Evolutionary conservation across 1,140 invertebrate genomes (phyloP).

Genomic region (Chironomus tepperi): DNA sequence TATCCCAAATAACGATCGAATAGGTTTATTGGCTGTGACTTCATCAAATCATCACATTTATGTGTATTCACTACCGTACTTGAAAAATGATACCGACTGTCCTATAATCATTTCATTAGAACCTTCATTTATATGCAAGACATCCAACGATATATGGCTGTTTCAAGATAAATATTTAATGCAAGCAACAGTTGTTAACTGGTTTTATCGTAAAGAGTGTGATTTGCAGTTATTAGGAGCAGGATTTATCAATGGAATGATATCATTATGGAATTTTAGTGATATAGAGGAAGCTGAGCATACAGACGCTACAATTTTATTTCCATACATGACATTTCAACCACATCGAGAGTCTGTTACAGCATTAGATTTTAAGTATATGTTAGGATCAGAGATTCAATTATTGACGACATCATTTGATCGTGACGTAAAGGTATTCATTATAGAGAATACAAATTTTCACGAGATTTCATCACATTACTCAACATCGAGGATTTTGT

Average conservation of each 20-base stretch:
- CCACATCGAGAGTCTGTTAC: not conserved
- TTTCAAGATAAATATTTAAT: constrained; percentile 18
- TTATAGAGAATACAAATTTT: not conserved
- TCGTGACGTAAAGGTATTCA: not conserved
- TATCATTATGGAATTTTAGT: not conserved
- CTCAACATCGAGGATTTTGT: not conserved
- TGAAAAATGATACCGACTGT: not conserved
- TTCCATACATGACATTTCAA: not conserved
- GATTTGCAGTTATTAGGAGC: not conserved
- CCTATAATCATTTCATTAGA: not conserved
- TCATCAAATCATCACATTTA: not conserved
- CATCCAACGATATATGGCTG: not conserved
- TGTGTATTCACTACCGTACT: not conserved
- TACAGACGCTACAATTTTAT: not conserved
- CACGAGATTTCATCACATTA: not conserved
- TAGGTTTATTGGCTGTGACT: not conserved
- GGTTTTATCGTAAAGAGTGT: not conserved
- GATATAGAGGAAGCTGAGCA: not conserved
- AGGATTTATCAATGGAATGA: not conserved
- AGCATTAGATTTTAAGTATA: not conserved
- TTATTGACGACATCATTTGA: not conserved
- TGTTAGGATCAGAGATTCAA: not conserved
- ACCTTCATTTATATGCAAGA: not conserved
- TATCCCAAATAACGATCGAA: not conserved
- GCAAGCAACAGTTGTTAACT: not conserved